phyloP scores from a whole-genome alignment of 2,797 vertebrate genomes.

The Chloroceryle amazona region DNA sequence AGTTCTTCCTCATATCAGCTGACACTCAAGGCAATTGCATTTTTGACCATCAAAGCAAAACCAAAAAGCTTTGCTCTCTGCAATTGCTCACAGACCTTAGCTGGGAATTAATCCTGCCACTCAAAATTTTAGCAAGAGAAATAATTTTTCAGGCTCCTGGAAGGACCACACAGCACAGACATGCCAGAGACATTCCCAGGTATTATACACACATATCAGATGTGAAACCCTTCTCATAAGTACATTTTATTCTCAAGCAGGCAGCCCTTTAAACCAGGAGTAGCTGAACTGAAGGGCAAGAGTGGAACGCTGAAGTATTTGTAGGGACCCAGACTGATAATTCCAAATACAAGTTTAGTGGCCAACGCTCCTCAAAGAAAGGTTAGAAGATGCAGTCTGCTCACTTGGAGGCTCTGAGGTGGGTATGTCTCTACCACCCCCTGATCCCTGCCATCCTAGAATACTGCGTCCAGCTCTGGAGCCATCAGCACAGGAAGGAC shows the following conservation, averaged over 20 bases:
- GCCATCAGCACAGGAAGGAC: no score
- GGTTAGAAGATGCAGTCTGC: background rate
- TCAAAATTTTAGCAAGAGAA: background rate
- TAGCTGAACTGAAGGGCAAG: background rate
- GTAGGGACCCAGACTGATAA: background rate
- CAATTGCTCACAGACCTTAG: background rate
- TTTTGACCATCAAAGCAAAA: conserved; percentile 59
- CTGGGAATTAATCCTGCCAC: background rate
- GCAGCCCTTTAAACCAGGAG: background rate
- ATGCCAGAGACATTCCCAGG: background rate
- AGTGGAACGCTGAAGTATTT: fast-evolving
- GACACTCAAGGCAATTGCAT: conserved; percentile 24
- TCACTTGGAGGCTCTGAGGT: background rate
- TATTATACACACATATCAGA: background rate
- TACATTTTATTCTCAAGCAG: background rate
- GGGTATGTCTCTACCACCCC: background rate
- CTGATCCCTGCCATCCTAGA: background rate
- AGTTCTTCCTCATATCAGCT: conserved; percentile 16
- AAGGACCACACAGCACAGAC: background rate
- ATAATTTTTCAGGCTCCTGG: background rate
- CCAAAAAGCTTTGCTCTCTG: background rate
- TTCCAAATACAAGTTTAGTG: background rate
- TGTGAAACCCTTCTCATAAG: background rate
- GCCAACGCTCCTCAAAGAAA: background rate
- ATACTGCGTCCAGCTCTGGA: no score